These are phyloP conservation scores for Haliclona indistincta DNA, from an alignment of 37 sponge, comb jelly and placozoan species.

Conservation along the genomic window DNA sequence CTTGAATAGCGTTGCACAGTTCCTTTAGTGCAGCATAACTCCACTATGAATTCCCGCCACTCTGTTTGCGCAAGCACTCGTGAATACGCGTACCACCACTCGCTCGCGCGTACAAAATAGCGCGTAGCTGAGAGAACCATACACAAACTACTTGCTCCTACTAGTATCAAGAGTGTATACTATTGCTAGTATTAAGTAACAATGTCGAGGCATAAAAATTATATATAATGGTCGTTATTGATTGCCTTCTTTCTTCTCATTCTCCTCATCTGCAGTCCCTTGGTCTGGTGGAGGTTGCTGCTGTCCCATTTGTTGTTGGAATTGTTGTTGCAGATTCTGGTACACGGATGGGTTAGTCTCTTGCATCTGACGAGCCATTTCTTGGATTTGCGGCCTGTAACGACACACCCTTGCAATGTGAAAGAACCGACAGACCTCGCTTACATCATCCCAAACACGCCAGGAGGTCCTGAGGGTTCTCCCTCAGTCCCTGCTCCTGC, in stretches of 20 bases:
- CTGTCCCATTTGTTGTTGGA: not conserved
- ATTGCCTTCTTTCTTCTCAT: not conserved
- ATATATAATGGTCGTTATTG: no score
- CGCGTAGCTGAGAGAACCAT: no score
- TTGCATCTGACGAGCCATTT: slow-evolving; percentile 48
- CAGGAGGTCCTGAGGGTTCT: not conserved
- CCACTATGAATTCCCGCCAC: no score
- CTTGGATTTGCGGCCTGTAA: slow-evolving; percentile 29
- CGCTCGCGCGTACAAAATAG: no score
- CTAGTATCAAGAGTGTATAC: no score
- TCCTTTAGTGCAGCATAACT: no score
- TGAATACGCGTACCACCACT: no score
- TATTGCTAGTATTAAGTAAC: no score
- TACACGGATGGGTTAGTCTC: slow-evolving; percentile 47
- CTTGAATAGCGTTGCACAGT: no score
- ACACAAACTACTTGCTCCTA: no score
- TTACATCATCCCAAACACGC: not conserved
- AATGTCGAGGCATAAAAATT: no score
- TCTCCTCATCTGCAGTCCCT: not conserved
- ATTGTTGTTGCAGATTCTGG: slow-evolving; percentile 31
- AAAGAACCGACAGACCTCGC: not conserved
- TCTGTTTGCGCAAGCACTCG: no score
- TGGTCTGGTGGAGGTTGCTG: not conserved
- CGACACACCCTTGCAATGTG: not conserved
- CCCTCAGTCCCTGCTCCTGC: not conserved